Percentiles rank a stretch among this genome's conserved stretches.
These are phyloP conservation scores for human DNA, from an alignment of 2,113 vertebrate species.

Conservation along the genomic window DNA sequence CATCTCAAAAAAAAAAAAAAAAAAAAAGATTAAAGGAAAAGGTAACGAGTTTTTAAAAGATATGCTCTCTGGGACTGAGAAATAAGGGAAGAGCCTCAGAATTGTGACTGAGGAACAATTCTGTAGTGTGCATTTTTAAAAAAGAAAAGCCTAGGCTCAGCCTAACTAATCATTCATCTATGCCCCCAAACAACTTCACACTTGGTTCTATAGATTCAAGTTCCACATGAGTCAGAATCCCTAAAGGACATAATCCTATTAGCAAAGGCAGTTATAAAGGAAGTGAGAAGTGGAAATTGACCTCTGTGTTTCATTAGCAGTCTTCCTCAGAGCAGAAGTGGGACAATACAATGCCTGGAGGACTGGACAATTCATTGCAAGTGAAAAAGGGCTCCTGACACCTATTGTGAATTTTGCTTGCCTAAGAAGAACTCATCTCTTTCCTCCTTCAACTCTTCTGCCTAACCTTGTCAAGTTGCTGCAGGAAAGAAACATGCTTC, in stretches of 20 bases:
- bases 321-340: slow-evolving; percentile 19
- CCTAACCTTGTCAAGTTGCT: background rate
- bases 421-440: background rate
- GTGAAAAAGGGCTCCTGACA: background rate
- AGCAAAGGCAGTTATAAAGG: background rate
- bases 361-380: background rate
- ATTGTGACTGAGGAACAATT: background rate
- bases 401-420: background rate
- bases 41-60: background rate
- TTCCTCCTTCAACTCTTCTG: background rate
- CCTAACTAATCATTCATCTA: background rate
- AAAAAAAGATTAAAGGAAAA: background rate
- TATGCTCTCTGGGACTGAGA: background rate
- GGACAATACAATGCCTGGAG: background rate
- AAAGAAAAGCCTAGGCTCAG: background rate
- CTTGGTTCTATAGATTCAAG: background rate
- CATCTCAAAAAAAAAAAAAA: background rate
- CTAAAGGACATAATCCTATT: too few species aligned
- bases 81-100: background rate
- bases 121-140: background rate
- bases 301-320: background rate
- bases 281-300: background rate
- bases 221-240: background rate
- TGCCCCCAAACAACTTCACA: background rate
- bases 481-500: background rate